Evolutionary conservation across 2,888 invertebrate species (phyloP).

Genomic region (Stenodema calcarata): DNA sequence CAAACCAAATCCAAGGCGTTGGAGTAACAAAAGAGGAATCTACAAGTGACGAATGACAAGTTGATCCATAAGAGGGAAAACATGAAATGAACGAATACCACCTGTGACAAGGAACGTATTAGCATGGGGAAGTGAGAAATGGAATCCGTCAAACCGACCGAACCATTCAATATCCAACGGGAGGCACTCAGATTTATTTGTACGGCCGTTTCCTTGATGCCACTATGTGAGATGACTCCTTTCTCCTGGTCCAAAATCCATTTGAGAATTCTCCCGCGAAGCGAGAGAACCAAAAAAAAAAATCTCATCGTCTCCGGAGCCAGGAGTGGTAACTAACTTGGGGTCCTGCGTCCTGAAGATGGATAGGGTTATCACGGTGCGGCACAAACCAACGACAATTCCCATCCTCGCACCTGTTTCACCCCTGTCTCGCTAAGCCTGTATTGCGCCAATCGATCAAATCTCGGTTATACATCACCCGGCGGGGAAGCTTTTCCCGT

Average conservation of each 20-base stretch:
- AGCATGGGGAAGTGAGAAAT: not conserved
- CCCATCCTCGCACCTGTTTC: constrained; percentile 43
- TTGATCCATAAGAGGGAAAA: not conserved
- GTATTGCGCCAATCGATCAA: constrained; percentile 46
- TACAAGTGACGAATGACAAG: not conserved
- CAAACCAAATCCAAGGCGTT: too few relatives aligned
- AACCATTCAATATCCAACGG: not conserved
- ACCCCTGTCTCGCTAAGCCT: not conserved
- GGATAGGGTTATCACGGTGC: constrained; percentile 48
- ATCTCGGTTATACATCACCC: constrained; percentile 45
- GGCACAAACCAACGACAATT: constrained; percentile 47
- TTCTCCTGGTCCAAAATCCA: not conserved
- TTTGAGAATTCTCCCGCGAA: not conserved
- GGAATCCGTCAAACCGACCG: not conserved
- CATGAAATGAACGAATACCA: not conserved
- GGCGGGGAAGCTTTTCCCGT: not conserved
- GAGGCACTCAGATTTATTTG: not conserved
- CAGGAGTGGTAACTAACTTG: constrained; percentile 17
- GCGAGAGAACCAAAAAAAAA: not conserved
- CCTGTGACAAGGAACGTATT: not conserved
- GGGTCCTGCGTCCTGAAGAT: constrained; percentile 6
- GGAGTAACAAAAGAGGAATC: too few relatives aligned
- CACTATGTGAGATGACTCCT: not conserved
- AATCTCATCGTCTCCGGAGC: not conserved
- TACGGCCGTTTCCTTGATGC: not conserved